Conservation (phyloP, 2,797 vertebrate genomes). For the Glyptemys insculpta region DNA sequence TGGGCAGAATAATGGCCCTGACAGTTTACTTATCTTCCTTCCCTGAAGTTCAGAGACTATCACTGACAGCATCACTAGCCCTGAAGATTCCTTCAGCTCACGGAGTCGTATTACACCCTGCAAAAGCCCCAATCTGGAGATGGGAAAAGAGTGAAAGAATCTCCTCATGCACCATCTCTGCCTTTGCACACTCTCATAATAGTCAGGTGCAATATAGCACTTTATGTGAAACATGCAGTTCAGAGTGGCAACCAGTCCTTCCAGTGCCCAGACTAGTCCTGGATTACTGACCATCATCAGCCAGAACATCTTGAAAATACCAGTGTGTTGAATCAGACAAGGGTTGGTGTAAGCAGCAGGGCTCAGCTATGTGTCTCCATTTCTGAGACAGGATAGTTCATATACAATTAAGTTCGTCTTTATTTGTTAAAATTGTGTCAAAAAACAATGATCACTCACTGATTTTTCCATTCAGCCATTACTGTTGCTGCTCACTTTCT, state of each 20-base stretch:
- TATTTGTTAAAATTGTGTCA: slow-evolving; percentile 33
- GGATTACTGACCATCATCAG: not conserved
- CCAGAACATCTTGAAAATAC: not conserved
- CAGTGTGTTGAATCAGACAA: not conserved
- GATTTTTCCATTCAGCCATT: slow-evolving; percentile 24
- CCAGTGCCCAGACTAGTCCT: not conserved
- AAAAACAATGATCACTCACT: not conserved
- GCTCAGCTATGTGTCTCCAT: not conserved
- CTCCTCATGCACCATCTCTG: rapidly evolving
- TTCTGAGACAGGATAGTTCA: not conserved
- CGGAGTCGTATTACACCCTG: not conserved
- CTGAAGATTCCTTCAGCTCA: not conserved
- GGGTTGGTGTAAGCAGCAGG: not conserved
- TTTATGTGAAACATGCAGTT: not conserved
- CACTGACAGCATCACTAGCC: not conserved
- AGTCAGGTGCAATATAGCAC: not conserved
- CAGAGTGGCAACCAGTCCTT: not conserved
- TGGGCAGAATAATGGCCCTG: not conserved
- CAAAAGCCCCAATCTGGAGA: not conserved
- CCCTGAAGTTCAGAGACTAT: not conserved
- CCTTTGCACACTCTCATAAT: not conserved
- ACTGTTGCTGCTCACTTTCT: not conserved
- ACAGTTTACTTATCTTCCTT: not conserved
- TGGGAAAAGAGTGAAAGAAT: not conserved
- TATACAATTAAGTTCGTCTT: not conserved